phyloP scores from a whole-genome alignment of 2,888 invertebrate genomes.

The Melanargia galathea region DNA sequence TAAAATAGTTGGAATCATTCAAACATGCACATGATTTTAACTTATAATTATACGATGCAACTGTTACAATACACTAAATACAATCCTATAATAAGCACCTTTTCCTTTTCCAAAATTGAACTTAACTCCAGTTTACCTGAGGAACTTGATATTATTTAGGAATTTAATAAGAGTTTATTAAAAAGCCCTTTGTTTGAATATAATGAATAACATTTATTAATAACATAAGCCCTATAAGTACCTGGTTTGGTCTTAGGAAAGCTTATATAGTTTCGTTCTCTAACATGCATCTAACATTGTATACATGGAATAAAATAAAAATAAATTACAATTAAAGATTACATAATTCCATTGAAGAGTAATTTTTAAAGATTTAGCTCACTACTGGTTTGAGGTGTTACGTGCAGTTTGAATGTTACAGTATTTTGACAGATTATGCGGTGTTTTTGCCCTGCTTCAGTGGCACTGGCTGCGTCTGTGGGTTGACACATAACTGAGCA shows the following conservation, averaged over 20 bases:
- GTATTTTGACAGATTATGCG: constrained; percentile 48
- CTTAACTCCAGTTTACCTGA: constrained; percentile 21
- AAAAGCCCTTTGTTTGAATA: constrained; percentile 15
- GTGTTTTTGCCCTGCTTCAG: constrained; percentile 53
- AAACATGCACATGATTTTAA: constrained; percentile 62
- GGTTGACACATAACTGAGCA: constrained; percentile 87
- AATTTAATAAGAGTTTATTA: constrained; percentile 4
- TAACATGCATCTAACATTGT: constrained; percentile 25
- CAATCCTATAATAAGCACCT: constrained; percentile 53
- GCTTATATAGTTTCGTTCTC: constrained; percentile 16
- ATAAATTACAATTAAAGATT: constrained; percentile 24
- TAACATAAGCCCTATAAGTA: constrained; percentile 10
- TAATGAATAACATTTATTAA: not conserved
- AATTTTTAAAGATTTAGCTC: constrained; percentile 7
- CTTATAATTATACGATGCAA: constrained; percentile 34
- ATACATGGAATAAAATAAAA: constrained; percentile 25
- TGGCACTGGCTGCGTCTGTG: constrained; percentile 48
- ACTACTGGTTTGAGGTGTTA: constrained; percentile 21
- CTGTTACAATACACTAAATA: constrained; percentile 42
- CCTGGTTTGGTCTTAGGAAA: constrained; percentile 17
- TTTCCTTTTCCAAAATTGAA: constrained; percentile 35
- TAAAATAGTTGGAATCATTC: constrained; percentile 59
- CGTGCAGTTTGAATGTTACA: constrained; percentile 50
- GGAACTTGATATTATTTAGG: constrained; percentile 24
- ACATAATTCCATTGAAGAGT: constrained; percentile 9